Conservation (phyloP, 2,797 vertebrate genomes). For the Esox lucius region DNA sequence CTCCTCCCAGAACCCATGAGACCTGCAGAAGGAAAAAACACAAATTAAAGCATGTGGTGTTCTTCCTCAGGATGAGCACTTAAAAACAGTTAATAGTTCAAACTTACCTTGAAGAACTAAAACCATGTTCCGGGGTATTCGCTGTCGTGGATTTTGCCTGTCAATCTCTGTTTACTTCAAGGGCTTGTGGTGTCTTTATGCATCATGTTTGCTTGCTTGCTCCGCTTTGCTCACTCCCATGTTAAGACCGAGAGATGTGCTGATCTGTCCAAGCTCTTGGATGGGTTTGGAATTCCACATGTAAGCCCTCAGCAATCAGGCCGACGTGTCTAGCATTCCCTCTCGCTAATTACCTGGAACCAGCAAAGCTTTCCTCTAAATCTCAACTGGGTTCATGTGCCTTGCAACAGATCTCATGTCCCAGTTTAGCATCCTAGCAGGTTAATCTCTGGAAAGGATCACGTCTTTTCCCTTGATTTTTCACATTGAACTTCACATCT, state of each 20-base stretch:
- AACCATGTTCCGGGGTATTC: background rate
- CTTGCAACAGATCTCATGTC: conserved; percentile 22
- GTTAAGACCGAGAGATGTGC: background rate
- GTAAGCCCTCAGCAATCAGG: conserved; percentile 34
- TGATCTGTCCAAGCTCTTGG: conserved; percentile 43
- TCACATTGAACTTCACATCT: conserved; percentile 1
- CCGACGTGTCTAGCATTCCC: conserved; percentile 37
- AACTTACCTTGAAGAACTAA: background rate
- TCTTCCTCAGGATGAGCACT: conserved; percentile 3
- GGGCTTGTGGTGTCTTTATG: background rate
- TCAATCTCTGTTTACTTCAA: background rate
- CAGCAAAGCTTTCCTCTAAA: conserved; percentile 16
- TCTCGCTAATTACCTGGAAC: conserved; percentile 43
- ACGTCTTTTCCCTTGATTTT: background rate
- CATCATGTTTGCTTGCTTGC: background rate
- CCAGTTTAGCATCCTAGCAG: conserved; percentile 38
- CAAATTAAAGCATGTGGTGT: background rate
- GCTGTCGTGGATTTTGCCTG: background rate
- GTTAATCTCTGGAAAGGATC: background rate
- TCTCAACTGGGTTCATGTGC: conserved; percentile 3
- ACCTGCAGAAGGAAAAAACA: conserved; percentile 19
- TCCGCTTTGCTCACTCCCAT: background rate
- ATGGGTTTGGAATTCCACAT: conserved; percentile 55
- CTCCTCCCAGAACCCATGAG: conserved; percentile 18
- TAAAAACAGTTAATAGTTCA: background rate